Conservation (phyloP, 2,888 invertebrate species). For the Stenoptilia bipunctidactyla region DNA sequence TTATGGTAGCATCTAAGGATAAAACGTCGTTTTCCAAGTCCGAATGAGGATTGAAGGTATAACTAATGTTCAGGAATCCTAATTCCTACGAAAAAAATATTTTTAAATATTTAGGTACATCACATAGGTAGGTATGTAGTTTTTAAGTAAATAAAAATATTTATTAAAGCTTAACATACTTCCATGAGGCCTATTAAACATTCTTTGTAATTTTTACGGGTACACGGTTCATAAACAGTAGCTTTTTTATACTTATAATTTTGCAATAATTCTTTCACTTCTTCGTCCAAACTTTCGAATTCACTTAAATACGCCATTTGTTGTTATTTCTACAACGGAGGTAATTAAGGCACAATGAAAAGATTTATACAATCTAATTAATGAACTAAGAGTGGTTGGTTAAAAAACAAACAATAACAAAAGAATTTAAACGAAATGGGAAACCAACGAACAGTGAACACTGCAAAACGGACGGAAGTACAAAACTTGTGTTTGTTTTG, state of each 20-base stretch:
- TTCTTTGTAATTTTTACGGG: conserved; percentile 42
- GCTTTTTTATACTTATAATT: conserved; percentile 54
- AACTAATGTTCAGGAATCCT: conserved; percentile 42
- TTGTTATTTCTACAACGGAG: no score
- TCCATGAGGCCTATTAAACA: conserved; percentile 54
- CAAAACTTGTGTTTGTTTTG: no score
- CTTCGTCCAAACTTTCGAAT: conserved; percentile 44
- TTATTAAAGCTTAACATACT: no score
- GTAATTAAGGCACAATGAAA: no score
- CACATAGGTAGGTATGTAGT: no score
- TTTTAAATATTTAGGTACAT: no score
- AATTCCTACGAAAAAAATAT: conserved; percentile 43
- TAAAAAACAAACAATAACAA: neutral
- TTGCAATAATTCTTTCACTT: conserved; percentile 52
- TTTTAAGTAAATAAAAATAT: no score
- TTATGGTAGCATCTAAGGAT: conserved; percentile 37
- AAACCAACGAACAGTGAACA: neutral
- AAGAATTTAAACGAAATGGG: neutral
- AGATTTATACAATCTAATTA: no score
- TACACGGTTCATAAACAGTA: conserved; percentile 52
- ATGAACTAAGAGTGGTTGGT: no score
- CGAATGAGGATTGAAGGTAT: conserved; percentile 49
- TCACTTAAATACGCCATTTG: conserved; percentile 14
- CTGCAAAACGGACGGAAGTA: no score
- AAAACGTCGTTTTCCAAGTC: conserved; percentile 34